Evolutionary conservation across 2,797 vertebrate genomes (phyloP), one percentile per base, ranked within the genome.

Genomic region (Fratercula arctica): DNA sequence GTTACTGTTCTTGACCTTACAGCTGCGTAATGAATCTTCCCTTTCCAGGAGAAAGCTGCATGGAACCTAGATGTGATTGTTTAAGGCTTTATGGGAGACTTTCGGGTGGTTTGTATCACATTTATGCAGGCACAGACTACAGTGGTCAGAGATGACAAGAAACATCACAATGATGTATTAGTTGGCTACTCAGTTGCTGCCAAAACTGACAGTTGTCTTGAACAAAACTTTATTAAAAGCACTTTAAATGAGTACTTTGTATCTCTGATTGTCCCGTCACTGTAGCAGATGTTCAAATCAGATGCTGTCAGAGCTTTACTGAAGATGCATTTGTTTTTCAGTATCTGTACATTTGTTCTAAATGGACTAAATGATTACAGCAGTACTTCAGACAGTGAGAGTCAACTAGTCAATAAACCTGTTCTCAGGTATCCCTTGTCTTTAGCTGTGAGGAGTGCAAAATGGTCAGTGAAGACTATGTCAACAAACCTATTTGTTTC

Each of bases 201-300:
- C 72, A 73, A 59, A 90, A 59, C 66, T 86, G 63, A 33, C 57
- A 69, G 59, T 86, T 90, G 7, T 80, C 80, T 79, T 56, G 70
- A 81, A 67, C 50, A 74, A 64, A 94, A 90, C 61, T 92, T 92
- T 64, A 85, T 89, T 94, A 87, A 90, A 95, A 86, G 18, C 46
- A 45, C 50, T 83, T 87, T 56, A 77, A 87, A 85, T 69, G 54
- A 75, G 39, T 60, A 56, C 54, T 95, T 94, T 77, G 41, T 90
- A 26, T 85, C 19, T 87, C 29, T 69, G 69, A 66, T 93, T 83
- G 68, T 83, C 89, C 35, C 0, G 0, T 91, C 86, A 37, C 61
- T 53, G 53, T 76, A 83, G 64, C 61, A 91, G 88, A 70, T 77
- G 84, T 93, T 91, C 72, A 66, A 4, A 68, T 92, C 56, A 24